Conservation (phyloP, 2,888 invertebrate species). For the Noctua janthe region DNA sequence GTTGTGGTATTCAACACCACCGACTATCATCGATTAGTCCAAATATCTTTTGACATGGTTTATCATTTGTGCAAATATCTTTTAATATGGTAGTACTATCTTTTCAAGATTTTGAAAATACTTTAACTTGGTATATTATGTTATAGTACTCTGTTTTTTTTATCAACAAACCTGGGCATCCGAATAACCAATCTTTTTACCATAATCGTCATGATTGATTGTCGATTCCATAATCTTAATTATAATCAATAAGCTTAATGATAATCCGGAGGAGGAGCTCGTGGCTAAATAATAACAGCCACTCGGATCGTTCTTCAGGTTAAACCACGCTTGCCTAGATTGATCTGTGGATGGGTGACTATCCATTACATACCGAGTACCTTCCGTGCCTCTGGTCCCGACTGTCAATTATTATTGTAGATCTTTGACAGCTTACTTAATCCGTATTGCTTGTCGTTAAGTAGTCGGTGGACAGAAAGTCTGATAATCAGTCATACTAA, state of each 20-base stretch:
- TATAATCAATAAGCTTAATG: neutral
- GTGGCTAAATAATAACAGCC: neutral
- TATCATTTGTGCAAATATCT: neutral
- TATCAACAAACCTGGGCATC: neutral
- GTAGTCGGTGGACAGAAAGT: too few species aligned
- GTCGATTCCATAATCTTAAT: neutral
- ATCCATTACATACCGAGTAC: too few species aligned
- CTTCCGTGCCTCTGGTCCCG: too few species aligned
- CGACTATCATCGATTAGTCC: neutral
- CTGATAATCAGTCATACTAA: too few species aligned
- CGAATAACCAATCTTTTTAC: neutral
- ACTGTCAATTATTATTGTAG: too few species aligned
- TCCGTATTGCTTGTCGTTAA: too few species aligned
- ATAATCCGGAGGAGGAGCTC: neutral
- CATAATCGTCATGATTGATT: neutral
- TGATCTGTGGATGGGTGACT: too few species aligned
- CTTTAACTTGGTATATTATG: neutral
- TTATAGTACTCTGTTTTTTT: neutral
- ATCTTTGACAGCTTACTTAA: too few species aligned
- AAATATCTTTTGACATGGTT: too few species aligned
- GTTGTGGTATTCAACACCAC: neutral
- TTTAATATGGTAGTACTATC: neutral
- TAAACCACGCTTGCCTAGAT: neutral
- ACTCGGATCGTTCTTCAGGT: neutral
- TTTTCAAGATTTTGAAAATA: neutral